phyloP scores from a whole-genome alignment of 2,113 vertebrate species.

The Microcebus lehilahytsara region DNA sequence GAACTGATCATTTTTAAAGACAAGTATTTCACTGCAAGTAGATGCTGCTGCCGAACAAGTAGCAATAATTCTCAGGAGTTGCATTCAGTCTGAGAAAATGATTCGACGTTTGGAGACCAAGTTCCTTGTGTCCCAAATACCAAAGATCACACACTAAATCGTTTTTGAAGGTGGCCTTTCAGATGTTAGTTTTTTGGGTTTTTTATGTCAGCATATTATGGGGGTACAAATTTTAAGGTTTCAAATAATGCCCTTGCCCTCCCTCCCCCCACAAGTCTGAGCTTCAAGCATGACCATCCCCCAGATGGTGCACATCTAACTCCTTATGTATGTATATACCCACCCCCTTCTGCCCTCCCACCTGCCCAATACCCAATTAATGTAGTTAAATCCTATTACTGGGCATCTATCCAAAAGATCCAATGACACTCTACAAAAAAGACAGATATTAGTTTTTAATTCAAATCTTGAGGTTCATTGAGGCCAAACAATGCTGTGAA shows the following conservation, averaged over 20 bases:
- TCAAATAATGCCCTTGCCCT: too few relatives aligned
- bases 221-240: too few relatives aligned
- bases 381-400: too few relatives aligned
- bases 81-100: background rate
- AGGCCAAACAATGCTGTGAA: background rate
- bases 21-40: constrained; percentile 48
- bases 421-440: too few relatives aligned
- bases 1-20: constrained; percentile 64
- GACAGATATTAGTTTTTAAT: background rate
- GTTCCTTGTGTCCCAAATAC: background rate
- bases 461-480: background rate
- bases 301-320: too few relatives aligned
- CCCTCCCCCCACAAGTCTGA: too few relatives aligned
- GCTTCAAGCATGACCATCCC: too few relatives aligned
- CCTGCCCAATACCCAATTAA: too few relatives aligned
- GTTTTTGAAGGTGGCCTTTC: background rate
- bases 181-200: background rate
- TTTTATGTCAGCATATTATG: too few relatives aligned
- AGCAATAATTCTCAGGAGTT: constrained; percentile 13
- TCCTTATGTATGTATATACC: too few relatives aligned
- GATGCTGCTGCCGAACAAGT: background rate
- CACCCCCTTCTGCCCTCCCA: too few relatives aligned
- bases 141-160: background rate
- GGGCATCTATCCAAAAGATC: too few relatives aligned
- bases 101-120: background rate